phyloP scores from a whole-genome alignment of 2,113 vertebrate species.

The Chlamydotis undulata region DNA sequence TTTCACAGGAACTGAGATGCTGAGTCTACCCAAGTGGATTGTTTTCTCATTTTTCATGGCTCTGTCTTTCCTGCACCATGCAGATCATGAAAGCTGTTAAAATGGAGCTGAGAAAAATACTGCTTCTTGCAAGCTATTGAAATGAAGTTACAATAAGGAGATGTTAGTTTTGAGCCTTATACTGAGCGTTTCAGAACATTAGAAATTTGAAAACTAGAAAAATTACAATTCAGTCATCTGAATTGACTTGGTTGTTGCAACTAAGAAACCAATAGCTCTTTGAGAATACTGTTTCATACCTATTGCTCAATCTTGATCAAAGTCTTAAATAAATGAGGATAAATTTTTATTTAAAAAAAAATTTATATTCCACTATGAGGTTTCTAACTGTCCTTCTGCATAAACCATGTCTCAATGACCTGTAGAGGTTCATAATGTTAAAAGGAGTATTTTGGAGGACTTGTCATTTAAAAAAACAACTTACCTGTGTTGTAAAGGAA shows the following conservation, averaged over 20 bases:
- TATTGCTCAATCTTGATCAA: constrained; percentile 48
- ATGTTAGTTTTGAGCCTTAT: constrained; percentile 52
- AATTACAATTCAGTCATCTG: background rate
- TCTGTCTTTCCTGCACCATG: constrained; percentile 7
- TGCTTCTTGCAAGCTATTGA: constrained; percentile 33
- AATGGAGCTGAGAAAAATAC: constrained; percentile 38
- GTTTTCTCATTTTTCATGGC: background rate
- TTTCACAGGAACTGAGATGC: constrained; percentile 21
- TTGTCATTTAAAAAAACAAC: background rate
- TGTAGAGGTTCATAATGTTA: background rate
- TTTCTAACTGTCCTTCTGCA: background rate
- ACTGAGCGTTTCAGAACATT: constrained; percentile 18
- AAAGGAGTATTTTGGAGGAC: background rate
- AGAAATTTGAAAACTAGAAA: constrained; percentile 53
- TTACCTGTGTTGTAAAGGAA: background rate
- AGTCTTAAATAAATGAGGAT: constrained; percentile 40
- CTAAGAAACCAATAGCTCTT: constrained; percentile 53
- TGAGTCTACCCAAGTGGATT: background rate
- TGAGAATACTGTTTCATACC: constrained; percentile 41
- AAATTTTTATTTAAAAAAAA: constrained; percentile 11
- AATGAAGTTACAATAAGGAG: constrained; percentile 46
- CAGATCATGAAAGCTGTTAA: constrained; percentile 37
- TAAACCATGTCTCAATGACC: background rate
- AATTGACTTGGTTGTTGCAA: constrained; percentile 44
- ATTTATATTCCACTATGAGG: background rate